Base-by-base conservation (phyloP, 2,113 vertebrate genomes). In the Carettochelys insculpta region DNA sequence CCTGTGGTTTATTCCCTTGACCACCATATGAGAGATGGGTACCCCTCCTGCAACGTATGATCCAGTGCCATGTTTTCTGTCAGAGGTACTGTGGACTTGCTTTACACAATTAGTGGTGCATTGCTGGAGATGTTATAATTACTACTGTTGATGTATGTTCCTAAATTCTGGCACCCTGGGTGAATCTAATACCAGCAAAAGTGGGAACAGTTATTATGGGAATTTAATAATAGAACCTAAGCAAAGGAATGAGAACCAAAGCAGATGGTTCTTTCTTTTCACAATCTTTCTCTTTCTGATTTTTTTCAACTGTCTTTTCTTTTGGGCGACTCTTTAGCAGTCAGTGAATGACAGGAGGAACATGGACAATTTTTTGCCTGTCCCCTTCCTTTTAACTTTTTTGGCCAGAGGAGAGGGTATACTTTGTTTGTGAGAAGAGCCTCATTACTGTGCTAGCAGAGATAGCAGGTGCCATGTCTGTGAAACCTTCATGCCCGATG, bases 141-240 rank as follows among this genome's bases (percentile, higher is more conserved):
- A 53, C 68, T 90, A 58, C 34, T 41, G 29, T 12, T 86, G 51
- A 14, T 89, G 25, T 76, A 5, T 80, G 76, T 89, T 94, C 31
- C 25, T 92, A 19, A 31, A 86, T 38, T 38, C 53, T 89, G 51
- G 11, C 27, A 61, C 38, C 38, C 7, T 29, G 85, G 41, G 22
- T 94, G 48, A 68, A 77, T 87, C 3, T 38, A 38, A 31, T 90
- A 80, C 78, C 31, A 82, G 25, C 53, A 43, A 80, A 54, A 54
- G 51, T 14, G 86, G 58, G 85, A 94, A 82, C 27, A 34, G n/a
- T 90, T 93, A 65, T 77, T 80, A 24, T 4, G 9, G 65, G 38
- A 8, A 77, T 92, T 87, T 92, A 83, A 50, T 86, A 88, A 76
- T 77, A n/a, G 52, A 52, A 91, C 75, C 17, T 53, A 77, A 85